A percentile compares a stretch with the other conserved stretches of the same genome.
Conservation (phyloP, 2,888 invertebrate genomes). For the Meiosimyza decipiens region DNA sequence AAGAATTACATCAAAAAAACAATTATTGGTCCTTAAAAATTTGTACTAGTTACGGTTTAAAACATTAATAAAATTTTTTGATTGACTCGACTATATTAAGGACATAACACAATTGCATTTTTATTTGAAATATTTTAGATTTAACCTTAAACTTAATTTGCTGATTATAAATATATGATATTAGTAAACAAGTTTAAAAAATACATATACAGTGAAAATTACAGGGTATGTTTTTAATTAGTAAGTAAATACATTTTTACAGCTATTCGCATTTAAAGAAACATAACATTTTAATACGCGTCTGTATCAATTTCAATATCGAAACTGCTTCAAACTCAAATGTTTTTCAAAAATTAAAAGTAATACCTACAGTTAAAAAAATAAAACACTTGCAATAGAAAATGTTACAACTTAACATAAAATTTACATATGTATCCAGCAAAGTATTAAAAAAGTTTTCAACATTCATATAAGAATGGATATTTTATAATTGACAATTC, state of each 20-base stretch:
- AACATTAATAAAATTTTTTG: no score
- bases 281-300: constrained; percentile 22
- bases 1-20: no score
- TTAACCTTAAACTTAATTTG: no score
- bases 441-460: constrained; percentile 9
- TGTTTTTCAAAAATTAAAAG: constrained; percentile 16
- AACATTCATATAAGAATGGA: constrained; percentile 5
- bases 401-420: constrained; percentile 18
- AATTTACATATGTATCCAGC: constrained; percentile 18
- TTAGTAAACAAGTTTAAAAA: no score
- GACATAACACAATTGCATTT: no score
- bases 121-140: no score
- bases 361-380: background rate
- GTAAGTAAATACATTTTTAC: constrained; percentile 21
- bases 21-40: no score
- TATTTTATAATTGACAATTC: constrained; percentile 32
- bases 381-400: constrained; percentile 9
- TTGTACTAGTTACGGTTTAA: no score
- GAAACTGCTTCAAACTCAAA: constrained; percentile 21
- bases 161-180: no score
- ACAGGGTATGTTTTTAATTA: constrained; percentile 25
- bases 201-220: background rate
- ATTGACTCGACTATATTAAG: no score
- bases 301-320: constrained; percentile 13
- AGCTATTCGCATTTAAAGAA: constrained; percentile 30